Base-by-base conservation (phyloP, 2,113 vertebrate species). In the Polypterus senegalus region DNA sequence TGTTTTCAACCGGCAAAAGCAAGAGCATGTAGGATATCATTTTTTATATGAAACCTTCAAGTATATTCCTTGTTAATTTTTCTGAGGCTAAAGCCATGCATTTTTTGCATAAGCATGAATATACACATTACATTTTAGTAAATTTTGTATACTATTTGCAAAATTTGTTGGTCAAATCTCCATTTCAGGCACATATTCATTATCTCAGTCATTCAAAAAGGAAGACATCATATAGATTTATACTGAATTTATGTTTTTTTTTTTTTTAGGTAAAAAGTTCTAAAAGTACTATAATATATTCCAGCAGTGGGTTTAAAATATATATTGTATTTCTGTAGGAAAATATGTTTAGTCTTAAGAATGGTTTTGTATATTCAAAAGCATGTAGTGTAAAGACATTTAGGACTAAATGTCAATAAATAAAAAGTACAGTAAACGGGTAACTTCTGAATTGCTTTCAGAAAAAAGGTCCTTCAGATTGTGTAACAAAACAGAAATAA, bases 311-410 rank as follows among this genome's bases (percentile, higher is more conserved):
- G 79, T 79, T 80, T 77, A 81, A 82, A 84, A 84, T 80, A 84
- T 83, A 83, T 83, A 84, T 81, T 75, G 73, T 79, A 77, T 71
- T 76, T 84, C 75, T 82, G 79, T 82, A 82, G 76, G 77, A 84
- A 84, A 84, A 84, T 84, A 83, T 75, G 76, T 76, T 77, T 79
- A 71, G 68, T 76, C 77, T 81, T 74, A 79, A 77, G 79, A 77
- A 79, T 81, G 79, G 78, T 76, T 67, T 79, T 77, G 81, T 81
- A 75, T 77, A 76, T 63, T 73, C 67, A 68, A 68, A 62, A 72
- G 67, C 59, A 48, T 79, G 82, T 84, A 83, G 80, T 83, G 82
- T 84, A 74, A 74, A 81, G 72, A 81, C 71, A 81, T 80, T 81
- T 81, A 83, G 81, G 79, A 77, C 74, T 79, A 71, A 66, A 51